These are phyloP conservation scores for Drosophila persimilis DNA, from an alignment of 1,140 invertebrate species.

Conservation along the genomic window DNA sequence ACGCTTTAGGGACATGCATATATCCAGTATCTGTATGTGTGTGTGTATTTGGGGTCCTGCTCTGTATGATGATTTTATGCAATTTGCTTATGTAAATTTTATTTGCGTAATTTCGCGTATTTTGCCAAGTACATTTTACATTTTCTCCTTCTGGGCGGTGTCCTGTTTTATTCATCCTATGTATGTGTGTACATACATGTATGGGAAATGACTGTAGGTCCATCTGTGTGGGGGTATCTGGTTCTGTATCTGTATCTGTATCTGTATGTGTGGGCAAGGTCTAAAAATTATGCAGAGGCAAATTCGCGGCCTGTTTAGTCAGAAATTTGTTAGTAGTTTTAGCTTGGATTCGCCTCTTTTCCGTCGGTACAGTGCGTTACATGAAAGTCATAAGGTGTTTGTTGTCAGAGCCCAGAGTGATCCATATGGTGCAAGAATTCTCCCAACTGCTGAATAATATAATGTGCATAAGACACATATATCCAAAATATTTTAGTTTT, in stretches of 20 bases:
- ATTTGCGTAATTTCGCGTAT: slow-evolving; percentile 50
- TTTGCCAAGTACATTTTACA: slow-evolving; percentile 32
- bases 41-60: slow-evolving; percentile 4
- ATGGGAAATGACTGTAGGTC: neutral
- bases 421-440: no score
- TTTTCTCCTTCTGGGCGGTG: slow-evolving; percentile 3
- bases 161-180: slow-evolving; percentile 6
- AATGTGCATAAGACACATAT: no score
- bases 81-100: slow-evolving; percentile 56
- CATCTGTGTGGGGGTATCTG: neutral
- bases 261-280: neutral
- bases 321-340: neutral
- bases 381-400: no score
- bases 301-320: slow-evolving; percentile 14
- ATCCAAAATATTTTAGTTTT: no score
- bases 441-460: no score
- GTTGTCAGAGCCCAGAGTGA: no score
- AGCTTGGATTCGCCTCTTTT: no score
- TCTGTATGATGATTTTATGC: slow-evolving; percentile 46
- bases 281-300: slow-evolving; percentile 17
- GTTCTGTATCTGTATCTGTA: neutral
- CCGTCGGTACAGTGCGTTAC: no score
- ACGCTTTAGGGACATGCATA: no score
- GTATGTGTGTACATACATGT: no score
- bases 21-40: neutral